A percentile compares a stretch with the other conserved stretches of the same genome.
phyloP scores from a whole-genome alignment of 2,113 vertebrate genomes.

The Stictonetta naevosa region DNA sequence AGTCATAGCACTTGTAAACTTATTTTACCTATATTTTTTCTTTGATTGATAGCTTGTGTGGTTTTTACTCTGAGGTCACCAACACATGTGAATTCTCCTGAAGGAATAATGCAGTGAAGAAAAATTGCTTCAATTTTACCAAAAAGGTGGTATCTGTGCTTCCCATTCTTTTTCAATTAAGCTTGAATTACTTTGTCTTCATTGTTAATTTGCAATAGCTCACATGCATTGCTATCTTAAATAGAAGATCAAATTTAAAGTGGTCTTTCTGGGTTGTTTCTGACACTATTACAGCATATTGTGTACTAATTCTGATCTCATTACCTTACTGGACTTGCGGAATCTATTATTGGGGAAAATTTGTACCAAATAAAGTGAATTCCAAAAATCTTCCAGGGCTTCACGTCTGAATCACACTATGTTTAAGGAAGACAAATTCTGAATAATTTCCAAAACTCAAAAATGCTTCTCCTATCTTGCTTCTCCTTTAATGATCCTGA shows the following conservation, averaged over 20 bases:
- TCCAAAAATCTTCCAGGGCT: not conserved
- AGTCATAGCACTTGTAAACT: not conserved
- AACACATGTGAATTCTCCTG: not conserved
- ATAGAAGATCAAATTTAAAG: not conserved
- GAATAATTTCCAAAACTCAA: not conserved
- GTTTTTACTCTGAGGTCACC: not conserved
- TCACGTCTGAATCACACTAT: not conserved
- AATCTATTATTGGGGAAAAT: not conserved
- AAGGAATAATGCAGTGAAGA: not conserved
- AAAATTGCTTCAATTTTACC: not conserved
- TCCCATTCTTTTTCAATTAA: not conserved
- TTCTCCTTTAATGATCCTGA: not conserved
- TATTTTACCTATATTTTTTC: not conserved
- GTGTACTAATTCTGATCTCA: not conserved
- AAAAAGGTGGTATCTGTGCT: not conserved
- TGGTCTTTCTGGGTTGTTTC: not conserved
- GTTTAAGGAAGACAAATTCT: not conserved
- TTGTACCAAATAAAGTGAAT: not conserved
- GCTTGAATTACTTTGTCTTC: not conserved
- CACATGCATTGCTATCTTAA: not conserved
- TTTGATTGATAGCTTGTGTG: not conserved
- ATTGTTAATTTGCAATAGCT: not conserved
- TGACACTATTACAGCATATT: not conserved
- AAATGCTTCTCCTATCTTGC: not conserved
- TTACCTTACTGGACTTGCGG: not conserved